Evolutionary conservation across 2,888 invertebrate genomes (phyloP).

Genomic region (Vesta saturnalis): DNA sequence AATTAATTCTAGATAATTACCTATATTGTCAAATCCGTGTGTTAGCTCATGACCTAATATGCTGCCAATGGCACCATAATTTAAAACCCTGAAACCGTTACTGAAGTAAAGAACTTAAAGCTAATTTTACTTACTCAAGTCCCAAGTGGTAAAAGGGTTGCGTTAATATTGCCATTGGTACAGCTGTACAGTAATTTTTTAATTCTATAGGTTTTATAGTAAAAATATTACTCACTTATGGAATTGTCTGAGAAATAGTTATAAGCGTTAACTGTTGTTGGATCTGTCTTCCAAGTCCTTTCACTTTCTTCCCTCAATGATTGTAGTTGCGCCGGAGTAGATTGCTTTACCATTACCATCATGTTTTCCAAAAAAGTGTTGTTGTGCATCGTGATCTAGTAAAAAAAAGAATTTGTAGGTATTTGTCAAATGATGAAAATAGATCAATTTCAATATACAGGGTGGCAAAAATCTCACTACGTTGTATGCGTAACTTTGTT

Average conservation of each 20-base stretch:
- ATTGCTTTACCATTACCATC: conserved; percentile 70
- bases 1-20: conserved; percentile 50
- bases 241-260: conserved; percentile 83
- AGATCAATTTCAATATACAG: no score
- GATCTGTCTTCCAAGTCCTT: conserved; percentile 78
- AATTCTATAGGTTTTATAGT: neutral
- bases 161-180: conserved; percentile 85
- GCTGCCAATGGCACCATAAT: conserved; percentile 84
- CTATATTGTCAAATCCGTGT: conserved; percentile 68
- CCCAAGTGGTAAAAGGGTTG: conserved; percentile 87
- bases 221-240: conserved; percentile 71
- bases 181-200: no score
- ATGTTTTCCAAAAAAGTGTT: conserved; percentile 75
- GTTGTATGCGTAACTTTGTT: no score
- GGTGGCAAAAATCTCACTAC: no score
- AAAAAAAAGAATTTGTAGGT: conserved; percentile 30
- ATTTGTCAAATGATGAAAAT: no score
- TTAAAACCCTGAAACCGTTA: conserved; percentile 76
- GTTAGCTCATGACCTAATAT: conserved; percentile 80
- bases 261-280: conserved; percentile 83
- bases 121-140: conserved; percentile 66
- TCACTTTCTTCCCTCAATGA: conserved; percentile 67
- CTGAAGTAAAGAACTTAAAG: no score
- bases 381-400: conserved; percentile 66
- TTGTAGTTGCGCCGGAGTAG: conserved; percentile 66